phyloP scores from a whole-genome alignment of 2,888 invertebrate species.

The Spisula subtruncata region DNA sequence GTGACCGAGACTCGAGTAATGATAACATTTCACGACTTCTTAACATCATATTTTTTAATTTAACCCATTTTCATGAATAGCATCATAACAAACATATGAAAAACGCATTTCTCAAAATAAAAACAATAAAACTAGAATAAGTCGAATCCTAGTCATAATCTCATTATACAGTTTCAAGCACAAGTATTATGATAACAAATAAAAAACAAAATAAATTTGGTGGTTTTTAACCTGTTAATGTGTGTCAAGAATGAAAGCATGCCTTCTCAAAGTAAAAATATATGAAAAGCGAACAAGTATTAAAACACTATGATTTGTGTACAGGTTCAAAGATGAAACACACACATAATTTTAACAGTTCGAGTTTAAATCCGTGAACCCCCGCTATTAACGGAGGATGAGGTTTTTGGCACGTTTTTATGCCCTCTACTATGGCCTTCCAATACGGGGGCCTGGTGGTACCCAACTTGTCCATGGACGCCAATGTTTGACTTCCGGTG shows the following conservation, averaged over 20 bases:
- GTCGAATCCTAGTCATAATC: neutral
- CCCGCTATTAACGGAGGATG: slow-evolving; percentile 64
- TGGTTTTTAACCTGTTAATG: slow-evolving; percentile 21
- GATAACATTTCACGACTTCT: neutral
- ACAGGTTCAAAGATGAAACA: slow-evolving; percentile 13
- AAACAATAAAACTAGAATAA: slow-evolving; percentile 5
- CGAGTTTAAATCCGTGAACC: slow-evolving; percentile 40
- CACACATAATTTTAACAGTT: slow-evolving; percentile 24
- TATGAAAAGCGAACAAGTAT: slow-evolving; percentile 11
- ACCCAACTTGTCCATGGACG: slow-evolving; percentile 72
- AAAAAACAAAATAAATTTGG: neutral
- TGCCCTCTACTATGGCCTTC: slow-evolving; percentile 77
- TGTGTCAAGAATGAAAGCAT: slow-evolving; percentile 13
- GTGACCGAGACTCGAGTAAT: neutral
- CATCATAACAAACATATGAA: slow-evolving; percentile 17
- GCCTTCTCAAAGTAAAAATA: slow-evolving; percentile 2
- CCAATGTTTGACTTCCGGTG: slow-evolving; percentile 79
- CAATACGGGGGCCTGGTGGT: slow-evolving; percentile 84
- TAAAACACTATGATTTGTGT: neutral
- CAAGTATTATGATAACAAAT: slow-evolving; percentile 1
- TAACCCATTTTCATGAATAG: slow-evolving; percentile 25
- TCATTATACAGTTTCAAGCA: slow-evolving; percentile 6
- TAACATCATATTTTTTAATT: slow-evolving; percentile 22
- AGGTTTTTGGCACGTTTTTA: slow-evolving; percentile 78
- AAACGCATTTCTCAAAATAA: slow-evolving; percentile 1